phyloP scores from a whole-genome alignment of 2,888 invertebrate genomes.

The Lepeophtheirus nordmannii region DNA sequence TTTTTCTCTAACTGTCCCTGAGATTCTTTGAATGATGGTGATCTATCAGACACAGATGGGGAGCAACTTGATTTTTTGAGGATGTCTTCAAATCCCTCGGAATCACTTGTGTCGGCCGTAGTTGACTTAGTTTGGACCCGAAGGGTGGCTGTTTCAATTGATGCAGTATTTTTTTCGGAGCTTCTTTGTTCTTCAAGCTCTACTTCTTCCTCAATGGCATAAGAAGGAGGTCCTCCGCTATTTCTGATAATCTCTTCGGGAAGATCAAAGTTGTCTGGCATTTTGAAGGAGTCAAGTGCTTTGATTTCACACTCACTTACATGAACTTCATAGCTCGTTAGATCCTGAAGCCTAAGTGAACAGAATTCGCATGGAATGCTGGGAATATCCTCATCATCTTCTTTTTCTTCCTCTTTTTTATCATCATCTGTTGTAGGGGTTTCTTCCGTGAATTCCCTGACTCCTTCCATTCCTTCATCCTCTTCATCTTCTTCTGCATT shows the following conservation, averaged over 20 bases:
- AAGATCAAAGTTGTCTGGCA: conserved; percentile 3
- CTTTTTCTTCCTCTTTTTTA: not conserved
- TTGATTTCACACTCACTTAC: not conserved
- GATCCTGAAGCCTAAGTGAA: not conserved
- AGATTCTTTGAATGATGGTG: not conserved
- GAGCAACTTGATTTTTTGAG: too few species aligned
- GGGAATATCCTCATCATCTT: not conserved
- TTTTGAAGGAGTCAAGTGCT: not conserved
- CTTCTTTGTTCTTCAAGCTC: too few species aligned
- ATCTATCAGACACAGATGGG: not conserved
- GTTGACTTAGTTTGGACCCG: too few species aligned
- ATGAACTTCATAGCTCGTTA: not conserved
- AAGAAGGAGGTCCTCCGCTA: not conserved
- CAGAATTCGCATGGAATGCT: not conserved
- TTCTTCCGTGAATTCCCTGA: not conserved
- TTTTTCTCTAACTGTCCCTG: not conserved
- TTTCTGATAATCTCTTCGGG: not conserved
- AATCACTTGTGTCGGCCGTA: not conserved
- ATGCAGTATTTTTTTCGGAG: too few species aligned
- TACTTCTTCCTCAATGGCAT: not conserved
- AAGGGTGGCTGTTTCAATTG: too few species aligned
- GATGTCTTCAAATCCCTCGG: not conserved
- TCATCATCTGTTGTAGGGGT: too few species aligned
- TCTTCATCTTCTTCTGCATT: too few species aligned
- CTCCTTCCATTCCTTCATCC: not conserved